These are phyloP conservation scores for Anguilla megastoma DNA, from an alignment of 2,797 vertebrate genomes.

Conservation along the genomic window DNA sequence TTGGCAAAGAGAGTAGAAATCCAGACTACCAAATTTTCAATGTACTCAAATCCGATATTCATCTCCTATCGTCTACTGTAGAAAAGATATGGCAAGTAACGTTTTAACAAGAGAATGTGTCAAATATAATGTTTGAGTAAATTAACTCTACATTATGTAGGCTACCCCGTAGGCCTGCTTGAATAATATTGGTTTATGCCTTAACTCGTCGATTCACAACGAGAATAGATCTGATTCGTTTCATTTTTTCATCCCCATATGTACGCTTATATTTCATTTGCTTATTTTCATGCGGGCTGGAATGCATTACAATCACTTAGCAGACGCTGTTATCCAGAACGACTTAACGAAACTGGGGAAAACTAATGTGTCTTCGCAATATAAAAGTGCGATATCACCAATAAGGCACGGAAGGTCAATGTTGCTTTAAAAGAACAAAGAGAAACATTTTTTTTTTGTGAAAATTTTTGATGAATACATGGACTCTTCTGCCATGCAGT, in stretches of 20 bases:
- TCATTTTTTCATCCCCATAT: no score
- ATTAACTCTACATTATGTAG: neutral
- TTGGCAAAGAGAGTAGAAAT: no score
- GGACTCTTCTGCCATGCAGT: neutral
- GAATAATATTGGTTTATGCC: no score
- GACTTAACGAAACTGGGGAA: no score
- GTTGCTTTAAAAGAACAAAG: neutral
- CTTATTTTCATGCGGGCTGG: neutral
- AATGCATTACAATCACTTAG: neutral
- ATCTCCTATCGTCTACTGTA: neutral
- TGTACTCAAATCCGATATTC: no score
- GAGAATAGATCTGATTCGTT: no score
- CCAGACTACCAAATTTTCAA: no score
- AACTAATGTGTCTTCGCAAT: neutral
- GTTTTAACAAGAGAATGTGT: neutral
- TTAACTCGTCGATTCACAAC: neutral
- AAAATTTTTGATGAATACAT: neutral
- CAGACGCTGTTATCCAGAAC: neutral
- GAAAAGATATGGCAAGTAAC: neutral
- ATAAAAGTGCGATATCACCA: neutral
- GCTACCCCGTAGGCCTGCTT: no score
- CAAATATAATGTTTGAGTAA: neutral
- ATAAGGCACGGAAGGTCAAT: neutral
- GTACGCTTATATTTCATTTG: neutral
- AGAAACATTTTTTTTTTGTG: neutral